Base-by-base conservation (phyloP, 2,888 invertebrate species). In the Chloroclystis v-ata region DNA sequence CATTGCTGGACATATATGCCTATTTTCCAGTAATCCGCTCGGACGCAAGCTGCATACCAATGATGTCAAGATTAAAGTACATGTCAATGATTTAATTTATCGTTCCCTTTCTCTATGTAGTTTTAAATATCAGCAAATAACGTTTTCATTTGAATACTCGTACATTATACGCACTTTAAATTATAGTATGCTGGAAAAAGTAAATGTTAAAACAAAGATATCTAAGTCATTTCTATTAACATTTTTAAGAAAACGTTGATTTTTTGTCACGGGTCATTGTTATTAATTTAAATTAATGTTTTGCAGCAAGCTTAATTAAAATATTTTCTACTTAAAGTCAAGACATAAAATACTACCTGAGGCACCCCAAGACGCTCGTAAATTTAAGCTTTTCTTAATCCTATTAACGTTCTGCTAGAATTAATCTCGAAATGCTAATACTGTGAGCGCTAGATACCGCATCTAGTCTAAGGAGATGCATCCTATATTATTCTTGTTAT, bases 331-430 rank as follows among this genome's bases (percentile, higher is more conserved):
- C 35, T 16, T 35, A 20, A 35, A 35, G 16, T 35, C 35, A 35
- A 35, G 20, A 35, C 35, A 35, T 35, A 35, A 35, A 35, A 35
- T 35, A 35, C 20, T 35, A 35, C 20, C 16, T 16, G 16, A 20
- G 11, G 35, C 35, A 35, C 35, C 35, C 40, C 30, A 24, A 12
- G 9, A 6, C 29, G 13, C 20, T 30, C 30, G 20, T 40, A 40
- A 40, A 40, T 40, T 30, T 30, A 7, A 40, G 30, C 30, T 40
- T 40, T 40, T 40, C 30, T 30, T 40, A 40, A 40, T 40, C 28
- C 24, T 30, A 20, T 32, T 30, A 41, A 20, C n/a, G 30, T 41
- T 25, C 30, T 13, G 24, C 40, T 13, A 20, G 12, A 41, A 30
- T 41, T 41, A 41, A 41, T 41, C 30, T 25, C n/a, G 29, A 25